Base-by-base conservation (phyloP, 2,888 invertebrate species). In the Fragum whitleyi region DNA sequence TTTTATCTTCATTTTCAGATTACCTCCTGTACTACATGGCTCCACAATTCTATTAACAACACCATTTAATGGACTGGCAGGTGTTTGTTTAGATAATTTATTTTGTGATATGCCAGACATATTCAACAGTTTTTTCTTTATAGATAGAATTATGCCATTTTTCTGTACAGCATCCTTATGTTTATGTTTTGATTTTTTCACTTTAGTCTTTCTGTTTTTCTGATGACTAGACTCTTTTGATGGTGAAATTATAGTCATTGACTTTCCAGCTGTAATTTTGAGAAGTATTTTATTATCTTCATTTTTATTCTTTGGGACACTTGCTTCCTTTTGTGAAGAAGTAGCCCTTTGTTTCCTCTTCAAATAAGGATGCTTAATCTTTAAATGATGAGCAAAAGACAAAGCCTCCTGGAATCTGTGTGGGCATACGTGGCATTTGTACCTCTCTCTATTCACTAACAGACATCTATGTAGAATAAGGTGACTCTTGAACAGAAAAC, bases 241-340 rank as follows among this genome's bases (percentile, higher is more conserved):
- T 9, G 84, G 77, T 1, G 79, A 80, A 19, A 85, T 79, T 23
- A 85, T 77, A 5, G 84, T 85, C 74, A 75, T 81, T 47, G 79
- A 76, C 62, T 68, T 81, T 21, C 84, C 84, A 61, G 79, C 76
- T 67, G 51, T 76, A 21, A 85, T 85, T 53, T 85, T 85, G n/a
- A 85, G 70, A 19, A 85, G 71, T 11, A 85, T 81, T 42, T 85
- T 85, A 32, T 76, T 42, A n/a, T 68, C 42, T 29, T 21, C 16
- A 55, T 51, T 61, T 2, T 47, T 23, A 9, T 62, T 55, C 16
- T 69, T 68, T 23, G 5, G 14, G 5, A 9, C 19, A 47, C n/a
- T 47, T 47, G 47, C 14, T 47, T 47, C 19, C 47, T n/a, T 47
- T 47, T 9, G 14, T 19, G 2, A 9, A n/a, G 47, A 47, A 19